Evolutionary conservation across 2,888 invertebrate species (phyloP), one percentile per base, ranked within the genome.

Genomic region (Spilarctia lutea): DNA sequence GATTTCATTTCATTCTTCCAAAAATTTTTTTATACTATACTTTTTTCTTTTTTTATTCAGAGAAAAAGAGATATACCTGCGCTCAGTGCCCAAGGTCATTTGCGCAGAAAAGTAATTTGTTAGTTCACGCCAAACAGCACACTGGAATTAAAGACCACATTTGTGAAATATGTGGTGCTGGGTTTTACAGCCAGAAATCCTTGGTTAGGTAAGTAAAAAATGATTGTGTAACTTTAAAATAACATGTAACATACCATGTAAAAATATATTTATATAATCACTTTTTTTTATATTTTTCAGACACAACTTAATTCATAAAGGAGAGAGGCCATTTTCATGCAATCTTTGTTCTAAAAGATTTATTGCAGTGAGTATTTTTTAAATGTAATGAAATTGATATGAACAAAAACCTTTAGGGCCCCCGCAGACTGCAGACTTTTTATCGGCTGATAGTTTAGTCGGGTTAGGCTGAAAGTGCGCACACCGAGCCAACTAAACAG

Each of bases 131-230:
- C 45, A 96, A 96, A 84, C 94, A 95, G 79, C 96, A 96, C 77
- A 90, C 92, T 2, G 96, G 96, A 60, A 85, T 95, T 42, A 96
- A 95, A 79, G 96, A 96, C 83, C 96, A 96, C 60, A 95, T 96
- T 79, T 96, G 96, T 83, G 96, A 96, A 84, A 82, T 96, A 52
- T 96, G 96, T 83, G 96, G 96, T n/a, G 93, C 96, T 60, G 95
- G 95, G 3, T 96, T 96, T 81, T 96, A 95, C 80, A 95, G 94
- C 73, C 94, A 94, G 79, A 96, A 96, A 80, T 96, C 96, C 65
- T 91, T 96, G 80, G 92, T 94, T 77, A 94, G 96, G 96, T 96
- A 88, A 79, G 69, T 48, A 60, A 24, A 8, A 27, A 18, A 63
- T 63, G 18, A 30, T 63, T 2, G 11, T 56, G 52, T 56, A n/a